These are phyloP conservation scores for Phaenicophaeus curvirostris DNA, from an alignment of 2,797 vertebrate species.

Conservation along the genomic window DNA sequence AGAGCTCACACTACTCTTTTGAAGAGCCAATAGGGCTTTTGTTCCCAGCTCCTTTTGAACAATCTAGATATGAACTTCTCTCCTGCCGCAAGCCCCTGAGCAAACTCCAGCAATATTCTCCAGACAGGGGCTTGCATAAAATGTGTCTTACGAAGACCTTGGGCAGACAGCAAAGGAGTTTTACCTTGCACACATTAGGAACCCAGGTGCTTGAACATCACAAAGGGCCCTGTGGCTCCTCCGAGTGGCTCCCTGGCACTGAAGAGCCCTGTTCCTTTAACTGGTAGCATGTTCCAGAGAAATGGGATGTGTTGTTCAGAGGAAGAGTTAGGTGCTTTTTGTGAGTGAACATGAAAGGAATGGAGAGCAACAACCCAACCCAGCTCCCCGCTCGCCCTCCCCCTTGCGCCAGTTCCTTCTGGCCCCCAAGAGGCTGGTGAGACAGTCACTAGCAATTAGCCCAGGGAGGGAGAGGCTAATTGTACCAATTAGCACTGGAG, in stretches of 20 bases:
- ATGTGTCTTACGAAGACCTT: constrained; percentile 33
- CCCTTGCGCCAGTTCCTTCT: neutral
- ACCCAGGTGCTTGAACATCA: neutral
- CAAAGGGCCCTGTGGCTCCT: neutral
- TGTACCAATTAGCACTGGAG: constrained; percentile 45
- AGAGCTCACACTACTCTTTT: constrained; percentile 38
- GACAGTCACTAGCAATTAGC: constrained; percentile 36
- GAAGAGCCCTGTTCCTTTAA: neutral
- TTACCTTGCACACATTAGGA: neutral
- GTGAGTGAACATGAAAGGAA: neutral
- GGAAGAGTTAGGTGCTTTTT: neutral
- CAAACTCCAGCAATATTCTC: constrained; percentile 45
- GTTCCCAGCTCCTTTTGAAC: constrained; percentile 40
- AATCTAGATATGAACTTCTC: constrained; percentile 55
- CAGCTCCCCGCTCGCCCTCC: neutral
- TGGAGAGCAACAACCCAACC: neutral
- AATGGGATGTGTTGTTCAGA: neutral
- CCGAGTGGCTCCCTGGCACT: neutral
- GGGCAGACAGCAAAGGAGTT: constrained; percentile 38
- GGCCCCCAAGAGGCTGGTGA: neutral
- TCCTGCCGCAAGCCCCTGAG: neutral
- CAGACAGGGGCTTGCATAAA: constrained; percentile 47
- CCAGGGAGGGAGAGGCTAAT: constrained; percentile 42
- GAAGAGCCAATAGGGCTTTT: constrained; percentile 44
- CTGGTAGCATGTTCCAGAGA: neutral